Evolutionary conservation across 1,140 invertebrate species (phyloP).

Genomic region (Leptinotarsa defecta): DNA sequence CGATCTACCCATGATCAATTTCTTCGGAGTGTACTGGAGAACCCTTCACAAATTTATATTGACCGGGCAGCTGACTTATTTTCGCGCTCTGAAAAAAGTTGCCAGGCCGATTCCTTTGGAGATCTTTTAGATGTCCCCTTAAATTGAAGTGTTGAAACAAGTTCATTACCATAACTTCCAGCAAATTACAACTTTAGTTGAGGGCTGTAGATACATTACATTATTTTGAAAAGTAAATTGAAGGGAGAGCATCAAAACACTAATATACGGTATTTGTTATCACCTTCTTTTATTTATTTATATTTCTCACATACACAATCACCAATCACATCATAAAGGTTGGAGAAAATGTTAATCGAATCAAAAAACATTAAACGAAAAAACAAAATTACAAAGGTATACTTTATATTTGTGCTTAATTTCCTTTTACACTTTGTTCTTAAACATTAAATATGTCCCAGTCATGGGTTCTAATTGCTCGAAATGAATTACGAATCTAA

Average conservation of each 20-base stretch:
- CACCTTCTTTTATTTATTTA: constrained; percentile 25
- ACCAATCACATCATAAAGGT: constrained; percentile 27
- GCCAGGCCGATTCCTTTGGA: no score
- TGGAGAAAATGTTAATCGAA: constrained; percentile 8
- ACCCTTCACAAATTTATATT: no score
- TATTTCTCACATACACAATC: constrained; percentile 37
- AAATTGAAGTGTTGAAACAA: no score
- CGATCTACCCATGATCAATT: no score
- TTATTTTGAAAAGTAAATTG: not conserved
- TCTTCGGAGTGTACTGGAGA: no score
- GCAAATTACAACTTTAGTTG: not conserved
- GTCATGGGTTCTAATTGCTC: constrained; percentile 25
- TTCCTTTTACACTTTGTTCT: constrained; percentile 31
- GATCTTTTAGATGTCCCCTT: no score
- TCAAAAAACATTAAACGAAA: constrained; percentile 20
- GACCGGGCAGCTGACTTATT: no score
- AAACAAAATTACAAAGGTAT: constrained; percentile 35
- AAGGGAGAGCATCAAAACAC: not conserved
- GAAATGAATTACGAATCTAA: constrained; percentile 7
- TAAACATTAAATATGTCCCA: constrained; percentile 31
- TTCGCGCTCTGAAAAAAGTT: no score
- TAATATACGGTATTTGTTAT: not conserved
- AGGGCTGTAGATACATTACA: no score
- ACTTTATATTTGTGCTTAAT: constrained; percentile 38
- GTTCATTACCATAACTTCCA: not conserved